Evolutionary conservation across 1,140 invertebrate genomes (phyloP).

Genomic region (Pachypeltis micranthus): DNA sequence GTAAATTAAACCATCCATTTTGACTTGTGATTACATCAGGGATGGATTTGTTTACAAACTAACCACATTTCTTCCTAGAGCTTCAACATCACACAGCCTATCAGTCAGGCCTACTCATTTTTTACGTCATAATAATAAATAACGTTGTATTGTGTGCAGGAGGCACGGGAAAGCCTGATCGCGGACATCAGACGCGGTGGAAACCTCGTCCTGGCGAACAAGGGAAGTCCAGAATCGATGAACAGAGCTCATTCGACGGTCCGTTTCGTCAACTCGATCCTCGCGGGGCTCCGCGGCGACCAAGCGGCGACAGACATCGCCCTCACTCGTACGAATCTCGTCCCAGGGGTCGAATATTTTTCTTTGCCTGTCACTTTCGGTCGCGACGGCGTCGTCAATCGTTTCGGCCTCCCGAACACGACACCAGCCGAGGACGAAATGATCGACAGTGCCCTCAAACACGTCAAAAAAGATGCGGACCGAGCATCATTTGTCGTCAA

Average conservation of each 20-base stretch:
- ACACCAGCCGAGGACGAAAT: conserved; percentile 8
- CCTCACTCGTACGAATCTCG: neutral
- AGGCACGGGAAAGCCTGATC: neutral
- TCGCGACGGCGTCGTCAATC: conserved; percentile 10
- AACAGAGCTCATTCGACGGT: conserved; percentile 14
- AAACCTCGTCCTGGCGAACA: neutral
- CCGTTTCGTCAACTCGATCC: conserved; percentile 12
- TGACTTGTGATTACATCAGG: neutral
- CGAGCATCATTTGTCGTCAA: neutral
- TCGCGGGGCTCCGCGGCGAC: conserved; percentile 12
- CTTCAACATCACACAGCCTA: too few relatives aligned
- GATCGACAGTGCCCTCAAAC: conserved; percentile 5
- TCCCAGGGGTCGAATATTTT: conserved; percentile 17
- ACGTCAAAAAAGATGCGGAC: conserved; percentile 6
- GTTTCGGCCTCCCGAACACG: conserved; percentile 14
- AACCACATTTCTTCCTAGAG: neutral
- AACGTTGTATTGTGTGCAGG: too few relatives aligned
- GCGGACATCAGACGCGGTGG: neutral
- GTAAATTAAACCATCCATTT: neutral
- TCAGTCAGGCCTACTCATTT: too few relatives aligned
- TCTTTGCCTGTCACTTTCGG: conserved; percentile 16
- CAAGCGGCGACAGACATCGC: conserved; percentile 5
- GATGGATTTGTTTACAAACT: neutral
- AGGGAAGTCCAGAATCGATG: conserved; percentile 11
- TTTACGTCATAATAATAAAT: too few relatives aligned